Evolutionary conservation across 2,888 invertebrate species (phyloP), one percentile per base, ranked within the genome.

Genomic region (Pseudococcus longispinus): DNA sequence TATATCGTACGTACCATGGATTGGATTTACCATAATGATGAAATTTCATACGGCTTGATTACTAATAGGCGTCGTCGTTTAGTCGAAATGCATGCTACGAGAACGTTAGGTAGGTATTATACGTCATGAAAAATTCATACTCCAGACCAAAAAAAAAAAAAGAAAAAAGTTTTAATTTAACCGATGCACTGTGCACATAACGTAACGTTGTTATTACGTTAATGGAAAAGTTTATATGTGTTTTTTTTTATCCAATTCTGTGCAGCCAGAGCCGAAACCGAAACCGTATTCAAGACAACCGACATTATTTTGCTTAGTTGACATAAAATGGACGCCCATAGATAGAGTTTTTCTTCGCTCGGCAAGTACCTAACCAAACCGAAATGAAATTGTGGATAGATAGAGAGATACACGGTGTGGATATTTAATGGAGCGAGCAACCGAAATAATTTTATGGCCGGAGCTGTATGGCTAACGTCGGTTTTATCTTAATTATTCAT

Each of bases 191-290:
- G 29, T 60, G 3, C 13, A 46, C 13, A 3, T 46, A 46, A n/a
- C n/a, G n/a, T 46, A 60, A 60, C 70, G 70, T 18, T 29, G 70
- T 70, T 70, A 70, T 70, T 70, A 70, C 70, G 70, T 70, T 70
- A 70, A 70, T 70, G 70, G 29, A 70, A 70, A 70, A 70, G 70
- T 70, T 70, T 70, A 70, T 70, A 60, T 60, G 60, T 60, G 60
- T 60, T 60, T 60, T 55, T 60, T 60, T 37, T 5, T 8, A n/a
- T 55, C 55, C 8, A 4, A 2, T 5, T 3, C n/a, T 20, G 18
- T 51, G 32, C 2, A 32, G 37, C n/a, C n/a, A n/a, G n/a, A 20
- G 55, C 55, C n/a, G 55, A n/a, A 55, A n/a, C 55, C n/a, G n/a
- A 2, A 60, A 15, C 11, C 60, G 60, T 9, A 20, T 60, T 60